Evolutionary conservation across 2,888 invertebrate genomes (phyloP), one percentile per base, ranked within the genome.

Genomic region (Bruchidius siliquastri): DNA sequence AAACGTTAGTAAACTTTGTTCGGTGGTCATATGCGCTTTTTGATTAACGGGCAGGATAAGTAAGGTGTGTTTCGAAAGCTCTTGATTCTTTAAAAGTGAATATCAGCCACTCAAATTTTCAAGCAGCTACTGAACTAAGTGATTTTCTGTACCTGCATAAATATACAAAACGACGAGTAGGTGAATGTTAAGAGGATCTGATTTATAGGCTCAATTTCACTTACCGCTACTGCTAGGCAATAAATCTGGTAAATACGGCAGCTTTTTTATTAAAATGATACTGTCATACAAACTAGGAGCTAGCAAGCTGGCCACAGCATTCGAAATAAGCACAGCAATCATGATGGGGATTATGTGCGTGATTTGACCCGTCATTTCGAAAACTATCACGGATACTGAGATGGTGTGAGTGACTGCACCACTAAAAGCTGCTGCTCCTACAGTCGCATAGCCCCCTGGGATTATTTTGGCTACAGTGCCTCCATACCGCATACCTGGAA

Each of bases 311-410:
- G 97, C 97, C 20, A 97, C 93, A 0, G 97, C 98, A 87, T 99
- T 99, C 66, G 98, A 94, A 22, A 98, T 94, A 72, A 99, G 88
- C 0, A 99, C 98, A 0, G 98, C 96, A 79, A 98, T 96, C 95
- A 98, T 97, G 74, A 97, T 95, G 0, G 98, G 99, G 71, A 99
- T 92, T 70, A 99, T 93, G 84, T 98, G 98, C 0, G 97, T 96
- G 80, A 99, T 96, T 89, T 99, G 99, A 68, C 99, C 99, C 0
- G 99, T 99, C 93, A 99, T 94, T 88, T 99, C 99, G 86, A 98
- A 97, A 75, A 98, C 95, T 78, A 99, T 99, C 79, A 99, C 98
- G 78, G 97, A 96, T 69, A 98, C 98, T 0, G 98, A 98, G 67
- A 99, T 97, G 0, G 99, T 98, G 87, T 99, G 97, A 0, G 99